Conservation (phyloP, 2,797 vertebrate species). For the Microctenopoma lineatum region DNA sequence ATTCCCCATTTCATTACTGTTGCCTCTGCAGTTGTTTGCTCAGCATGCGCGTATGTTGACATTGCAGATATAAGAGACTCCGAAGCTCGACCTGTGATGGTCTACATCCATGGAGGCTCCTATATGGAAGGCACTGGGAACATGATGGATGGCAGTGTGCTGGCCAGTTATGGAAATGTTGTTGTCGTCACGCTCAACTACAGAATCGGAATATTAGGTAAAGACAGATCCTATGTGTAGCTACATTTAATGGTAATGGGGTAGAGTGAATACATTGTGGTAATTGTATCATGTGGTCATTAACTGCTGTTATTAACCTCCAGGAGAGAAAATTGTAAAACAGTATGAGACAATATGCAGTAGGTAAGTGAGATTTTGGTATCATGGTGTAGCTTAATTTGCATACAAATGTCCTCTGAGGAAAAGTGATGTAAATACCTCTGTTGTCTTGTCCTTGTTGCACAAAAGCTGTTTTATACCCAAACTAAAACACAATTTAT, state of each 20-base stretch:
- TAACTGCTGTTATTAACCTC: conserved; percentile 24
- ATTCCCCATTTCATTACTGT: conserved; percentile 58
- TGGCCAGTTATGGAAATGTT: conserved; percentile 98
- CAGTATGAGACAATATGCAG: conserved; percentile 1
- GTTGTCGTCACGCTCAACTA: conserved; percentile 99
- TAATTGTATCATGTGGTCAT: conserved; percentile 1
- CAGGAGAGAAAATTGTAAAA: conserved; percentile 27
- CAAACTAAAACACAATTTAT: conserved; percentile 44
- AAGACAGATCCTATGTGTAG: conserved; percentile 56
- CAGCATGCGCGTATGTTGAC: conserved; percentile 51
- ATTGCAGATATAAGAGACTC: conserved; percentile 84
- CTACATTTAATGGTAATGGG: conserved; percentile 29
- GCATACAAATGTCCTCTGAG: conserved; percentile 49
- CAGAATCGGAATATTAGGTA: conserved; percentile 97
- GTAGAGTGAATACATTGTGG: conserved; percentile 32
- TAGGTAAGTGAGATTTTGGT: conserved; percentile 21
- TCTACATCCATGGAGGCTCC: conserved; percentile 98
- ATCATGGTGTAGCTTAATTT: conserved; percentile 42
- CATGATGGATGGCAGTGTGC: conserved; percentile 97
- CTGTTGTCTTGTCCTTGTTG: conserved; percentile 51
- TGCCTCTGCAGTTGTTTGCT: conserved; percentile 60
- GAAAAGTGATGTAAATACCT: conserved; percentile 38
- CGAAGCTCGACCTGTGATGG: conserved; percentile 96
- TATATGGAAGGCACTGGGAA: conserved; percentile 99
- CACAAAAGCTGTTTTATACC: conserved; percentile 32